Base-by-base conservation (phyloP, 2,888 invertebrate species). In the Xanthia icteritia region DNA sequence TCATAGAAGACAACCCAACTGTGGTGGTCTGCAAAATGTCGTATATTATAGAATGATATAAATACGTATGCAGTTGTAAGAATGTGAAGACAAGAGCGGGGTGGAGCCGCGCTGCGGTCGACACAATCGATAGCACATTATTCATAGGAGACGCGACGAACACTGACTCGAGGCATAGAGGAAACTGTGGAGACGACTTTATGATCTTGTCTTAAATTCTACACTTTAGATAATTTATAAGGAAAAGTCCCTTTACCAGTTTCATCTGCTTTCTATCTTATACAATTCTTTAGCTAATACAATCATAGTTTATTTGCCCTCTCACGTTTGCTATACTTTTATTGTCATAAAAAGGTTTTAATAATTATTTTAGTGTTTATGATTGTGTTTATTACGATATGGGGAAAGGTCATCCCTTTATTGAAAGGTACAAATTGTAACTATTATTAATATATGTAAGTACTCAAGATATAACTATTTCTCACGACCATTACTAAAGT, bases 61-160 rank as follows among this genome's bases (percentile, higher is more conserved):
- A 36, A 20, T 69, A 69, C 54, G 27, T 58, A 45, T 64, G 36
- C 68, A 72, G 72, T 86, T 48, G 27, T 54, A 82, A 56, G 36
- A 67, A 36, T 51, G 39, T 36, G 72, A 20, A 77, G 83, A 82
- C 83, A 58, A 17, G 48, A 51, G 70, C 63, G 54, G 17, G 65
- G 66, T 63, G 61, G 3, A 69, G 79, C 64, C 68, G 71, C 73
- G 71, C 4, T 71, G 83, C 79, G 68, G 83, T 54, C 79, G 27
- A 79, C 84, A 84, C 86, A 84, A 84, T 84, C 84, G 84, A 84
- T 84, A 83, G 42, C 69, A 86, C 86, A 84, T 84, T 84, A 84
- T 75, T 84, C 84, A 84, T 79, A 84, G 58, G 63, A 83, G 84
- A 79, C 74, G 83, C 85, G 61, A 66, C 84, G 84, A 84, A 58